Base-by-base conservation (phyloP, 2,888 invertebrate genomes). In the Drosophila histrio region DNA sequence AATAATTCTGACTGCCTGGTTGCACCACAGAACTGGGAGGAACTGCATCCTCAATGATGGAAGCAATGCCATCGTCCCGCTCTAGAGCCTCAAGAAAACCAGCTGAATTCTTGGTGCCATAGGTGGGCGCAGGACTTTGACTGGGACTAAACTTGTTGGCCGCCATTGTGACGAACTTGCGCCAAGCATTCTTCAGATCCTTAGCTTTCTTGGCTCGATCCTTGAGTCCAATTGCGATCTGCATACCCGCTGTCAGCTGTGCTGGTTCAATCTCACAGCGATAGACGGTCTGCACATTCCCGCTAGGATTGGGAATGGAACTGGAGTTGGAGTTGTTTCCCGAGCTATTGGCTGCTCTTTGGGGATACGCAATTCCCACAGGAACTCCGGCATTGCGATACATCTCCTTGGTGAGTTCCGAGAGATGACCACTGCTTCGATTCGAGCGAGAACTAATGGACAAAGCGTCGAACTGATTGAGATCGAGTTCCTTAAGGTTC, bases 121-220 rank as follows among this genome's bases (percentile, higher is more conserved):
- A 90, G 0, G 88, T 87, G 11, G 91, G 90, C 0, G 91, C 90
- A 0, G 90, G 91, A 73, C 91, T 91, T 21, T 90, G 91, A 1
- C 90, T 91, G 15, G 91, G 91, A 71, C 91, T 91, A 62, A 92
- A 91, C 65, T 91, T 92, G 1, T 91, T 91, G 5, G 92, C 90
- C 2, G 92, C 92, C 87, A 91, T 90, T 19, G 91, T 92, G 2
- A 92, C 91, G 32, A 92, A 92, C 32, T 91, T 91, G 36, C 90
- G 91, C 92, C 92, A 92, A 2, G 92, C 92, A 56, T 92, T 92
- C 77, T 92, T 92, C 22, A 92, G 80, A 72, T 92, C 92, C 72
- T 92, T 92, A 3, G 92, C 90, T 64, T 92, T 92, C 67, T 92
- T 92, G 30, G 91, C 91, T 0, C 91, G 91, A 86, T 92, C 91